A percentile compares a stretch with the other conserved stretches of the same genome.
Conservation (phyloP, 2,797 vertebrate species). For the Gouania willdenowi region DNA sequence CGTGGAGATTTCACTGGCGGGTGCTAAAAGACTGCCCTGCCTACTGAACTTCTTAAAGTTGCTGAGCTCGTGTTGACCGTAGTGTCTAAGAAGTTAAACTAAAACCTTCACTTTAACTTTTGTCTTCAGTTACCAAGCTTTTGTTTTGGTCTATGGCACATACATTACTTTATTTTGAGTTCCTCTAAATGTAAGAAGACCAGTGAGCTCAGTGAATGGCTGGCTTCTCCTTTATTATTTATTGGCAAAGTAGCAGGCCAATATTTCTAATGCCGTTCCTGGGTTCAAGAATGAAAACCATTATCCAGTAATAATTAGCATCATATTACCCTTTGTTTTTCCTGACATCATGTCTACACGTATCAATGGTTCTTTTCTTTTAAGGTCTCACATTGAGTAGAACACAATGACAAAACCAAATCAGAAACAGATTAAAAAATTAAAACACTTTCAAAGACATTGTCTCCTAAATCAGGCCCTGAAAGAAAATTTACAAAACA, state of each 20-base stretch:
- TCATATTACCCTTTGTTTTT: slow-evolving; percentile 18
- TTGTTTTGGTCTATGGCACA: slow-evolving; percentile 28
- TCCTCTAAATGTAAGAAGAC: slow-evolving; percentile 30
- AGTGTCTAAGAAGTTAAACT: slow-evolving; percentile 8
- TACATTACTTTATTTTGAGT: slow-evolving; percentile 21
- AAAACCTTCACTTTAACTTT: too few species aligned
- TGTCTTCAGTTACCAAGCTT: slow-evolving; percentile 10
- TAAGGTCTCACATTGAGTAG: slow-evolving; percentile 15
- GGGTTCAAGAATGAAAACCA: slow-evolving; percentile 22
- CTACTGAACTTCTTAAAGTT: slow-evolving; percentile 43
- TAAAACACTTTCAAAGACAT: slow-evolving; percentile 11
- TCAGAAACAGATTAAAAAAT: slow-evolving; percentile 10
- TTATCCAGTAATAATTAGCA: slow-evolving; percentile 24
- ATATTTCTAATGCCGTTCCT: slow-evolving; percentile 12
- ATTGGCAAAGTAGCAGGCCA: slow-evolving; percentile 11
- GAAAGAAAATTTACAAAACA: slow-evolving; percentile 22
- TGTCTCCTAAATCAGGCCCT: slow-evolving; percentile 14
- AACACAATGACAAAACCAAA: slow-evolving; percentile 10
- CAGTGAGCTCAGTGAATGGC: slow-evolving; percentile 8
- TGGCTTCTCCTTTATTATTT: slow-evolving; percentile 19
- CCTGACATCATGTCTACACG: slow-evolving; percentile 40
- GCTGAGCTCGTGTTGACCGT: slow-evolving; percentile 33
- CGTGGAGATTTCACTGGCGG: slow-evolving; percentile 49
- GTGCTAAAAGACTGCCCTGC: slow-evolving; percentile 39
- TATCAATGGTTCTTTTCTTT: slow-evolving; percentile 30